Base-by-base conservation (phyloP, 2,113 vertebrate species). In the Indri indri region DNA sequence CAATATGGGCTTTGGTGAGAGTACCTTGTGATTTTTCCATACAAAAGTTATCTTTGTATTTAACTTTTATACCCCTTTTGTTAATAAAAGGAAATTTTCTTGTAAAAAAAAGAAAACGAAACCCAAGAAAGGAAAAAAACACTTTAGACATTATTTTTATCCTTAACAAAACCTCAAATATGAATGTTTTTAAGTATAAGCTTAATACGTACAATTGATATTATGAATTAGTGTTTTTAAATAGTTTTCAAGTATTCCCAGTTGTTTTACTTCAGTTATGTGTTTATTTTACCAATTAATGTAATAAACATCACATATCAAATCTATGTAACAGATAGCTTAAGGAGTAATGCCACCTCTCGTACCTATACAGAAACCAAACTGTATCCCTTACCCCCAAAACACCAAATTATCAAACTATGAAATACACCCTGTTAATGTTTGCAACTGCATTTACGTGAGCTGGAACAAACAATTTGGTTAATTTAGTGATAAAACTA, bases 241-340 rank as follows among this genome's bases (percentile, higher is more conserved):
- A 61, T 34, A 54, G 22, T 63, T 93, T 92, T n/a, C 74, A 76
- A 81, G n/a, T 80, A 76, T 68, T 87, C 16, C 34, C 32, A 77
- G 32, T 50, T 85, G 25, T n/a, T 93, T 34, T 76, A 94, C 81
- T 61, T 94, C n/a, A 79, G 13, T 54, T 88, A 80, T 73, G 20
- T 34, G 12, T 93, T 84, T 83, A 91, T 52, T 77, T 95, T 89
- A 50, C 32, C 66, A 71, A 91, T 25, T 84, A 90, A 71, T 65
- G 40, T 34, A 90, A 90, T 52, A 86, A 65, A 96, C 95, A n/a
- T n/a, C 37, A 50, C 5, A n/a, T 12, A 77, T 59, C n/a, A 45
- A 54, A 74, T 91, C 27, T 86, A 63, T 80, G 10, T 59, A 68
- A 34, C 65, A n/a, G 65, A 54, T 89, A 90, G 84, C 22, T 73